Conservation (phyloP, 2,113 vertebrate genomes). For the Epinephelus moara region DNA sequence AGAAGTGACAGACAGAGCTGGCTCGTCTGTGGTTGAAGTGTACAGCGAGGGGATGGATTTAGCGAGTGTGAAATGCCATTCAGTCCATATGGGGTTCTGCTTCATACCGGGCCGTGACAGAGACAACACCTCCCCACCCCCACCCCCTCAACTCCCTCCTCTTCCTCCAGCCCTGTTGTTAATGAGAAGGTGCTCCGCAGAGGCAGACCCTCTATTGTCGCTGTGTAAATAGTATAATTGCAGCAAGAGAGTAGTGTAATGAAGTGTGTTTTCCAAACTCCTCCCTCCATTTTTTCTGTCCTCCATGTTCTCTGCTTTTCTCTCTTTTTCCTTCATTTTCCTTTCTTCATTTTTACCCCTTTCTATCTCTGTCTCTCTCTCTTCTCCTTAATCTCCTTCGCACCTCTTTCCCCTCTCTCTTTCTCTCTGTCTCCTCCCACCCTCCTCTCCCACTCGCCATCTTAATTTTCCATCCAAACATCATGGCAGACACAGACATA, state of each 20-base stretch:
- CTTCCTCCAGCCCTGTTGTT: conserved; percentile 43
- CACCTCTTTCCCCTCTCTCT: background rate
- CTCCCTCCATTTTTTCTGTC: conserved; percentile 7
- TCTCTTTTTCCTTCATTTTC: background rate
- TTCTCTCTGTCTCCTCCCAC: conserved; percentile 13
- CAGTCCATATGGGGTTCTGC: conserved; percentile 48
- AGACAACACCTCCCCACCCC: conserved; percentile 43
- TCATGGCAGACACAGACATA: conserved; percentile 63
- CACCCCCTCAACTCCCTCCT: background rate
- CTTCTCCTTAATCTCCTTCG: conserved; percentile 24
- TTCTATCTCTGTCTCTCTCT: conserved; percentile 31
- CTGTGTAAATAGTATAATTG: conserved; percentile 79
- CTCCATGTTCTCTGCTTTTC: background rate
- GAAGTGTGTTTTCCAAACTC: conserved; percentile 60
- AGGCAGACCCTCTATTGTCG: conserved; percentile 67
- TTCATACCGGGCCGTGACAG: conserved; percentile 20
- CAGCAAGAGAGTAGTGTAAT: conserved; percentile 68
- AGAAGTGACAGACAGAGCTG: conserved; percentile 53
- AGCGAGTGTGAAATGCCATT: conserved; percentile 64
- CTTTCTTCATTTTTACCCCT: conserved; percentile 22
- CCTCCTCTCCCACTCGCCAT: conserved; percentile 45
- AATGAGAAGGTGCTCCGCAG: conserved; percentile 64
- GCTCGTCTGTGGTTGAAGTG: conserved; percentile 48
- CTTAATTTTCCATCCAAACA: conserved; percentile 68
- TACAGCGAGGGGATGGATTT: conserved; percentile 60